Conservation (phyloP, 2,888 invertebrate species). For the Cylindroiulus punctatus region DNA sequence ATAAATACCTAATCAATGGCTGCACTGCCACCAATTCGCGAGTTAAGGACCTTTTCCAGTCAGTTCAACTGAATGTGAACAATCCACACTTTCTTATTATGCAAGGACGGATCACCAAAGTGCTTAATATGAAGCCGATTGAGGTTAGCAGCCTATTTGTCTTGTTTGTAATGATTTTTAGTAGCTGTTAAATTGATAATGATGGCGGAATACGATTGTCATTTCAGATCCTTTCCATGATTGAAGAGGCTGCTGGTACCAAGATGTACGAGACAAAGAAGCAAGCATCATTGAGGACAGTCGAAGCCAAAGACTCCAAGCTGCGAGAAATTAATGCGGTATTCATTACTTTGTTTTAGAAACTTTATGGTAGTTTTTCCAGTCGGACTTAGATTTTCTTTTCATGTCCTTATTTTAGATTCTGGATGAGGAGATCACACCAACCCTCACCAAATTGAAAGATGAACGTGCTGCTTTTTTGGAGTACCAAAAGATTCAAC, state of each 20-base stretch:
- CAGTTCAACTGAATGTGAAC: constrained; percentile 96
- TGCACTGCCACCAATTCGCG: constrained; percentile 87
- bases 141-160: constrained; percentile 74
- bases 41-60: constrained; percentile 94
- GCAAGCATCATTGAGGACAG: constrained; percentile 82
- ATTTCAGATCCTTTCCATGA: constrained; percentile 88
- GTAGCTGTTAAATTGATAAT: no score
- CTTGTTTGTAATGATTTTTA: neutral
- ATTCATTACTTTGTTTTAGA: constrained; percentile 58
- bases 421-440: constrained; percentile 84
- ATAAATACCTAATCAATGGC: constrained; percentile 94
- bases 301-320: constrained; percentile 92
- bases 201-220: neutral
- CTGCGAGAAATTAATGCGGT: constrained; percentile 85
- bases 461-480: constrained; percentile 85
- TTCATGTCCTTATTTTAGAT: constrained; percentile 64
- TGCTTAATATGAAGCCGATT: constrained; percentile 97
- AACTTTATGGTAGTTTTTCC: neutral
- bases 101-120: constrained; percentile 99
- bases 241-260: constrained; percentile 99
- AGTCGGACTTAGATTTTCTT: neutral
- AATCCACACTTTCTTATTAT: constrained; percentile 99
- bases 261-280: constrained; percentile 96
- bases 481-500: constrained; percentile 84
- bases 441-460: constrained; percentile 84